Base-by-base conservation (phyloP, 2,113 vertebrate species). In the Cyprinodon variegatus region DNA sequence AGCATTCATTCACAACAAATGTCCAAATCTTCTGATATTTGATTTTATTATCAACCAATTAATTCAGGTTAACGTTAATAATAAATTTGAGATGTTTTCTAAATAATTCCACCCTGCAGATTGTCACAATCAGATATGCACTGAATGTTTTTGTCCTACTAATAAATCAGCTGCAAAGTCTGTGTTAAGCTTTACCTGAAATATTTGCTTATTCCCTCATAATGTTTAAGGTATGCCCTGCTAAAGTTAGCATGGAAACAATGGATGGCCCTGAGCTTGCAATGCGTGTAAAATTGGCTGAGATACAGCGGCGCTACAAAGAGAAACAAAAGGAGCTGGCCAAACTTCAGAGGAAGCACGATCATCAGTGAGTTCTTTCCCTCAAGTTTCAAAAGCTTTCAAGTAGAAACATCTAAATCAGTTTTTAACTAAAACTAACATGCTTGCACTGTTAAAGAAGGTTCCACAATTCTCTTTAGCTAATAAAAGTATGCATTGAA, bases 251-350 rank as follows among this genome's bases (percentile, higher is more conserved):
- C 84, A 97, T 98, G 61, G 98, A 98, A 79, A 94, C 92, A 71
- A 94, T 98, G 86, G 97, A 98, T 71, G 96, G 95, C 0, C 95
- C 96, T 77, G 98, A 99, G 91, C 93, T 99, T 79, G 96, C 95
- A 53, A 96, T 98, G 96, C 94, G 98, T 12, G 90, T 98, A 89
- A 96, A 94, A 79, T 83, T 99, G 88, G 97, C 96, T 0, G 97
- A 98, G 82, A 93, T 99, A 45, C 97, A 99, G 89, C 91, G 96
- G 20, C 94, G 95, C 72, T 98, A 98, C 92, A 98, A 97, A 92
- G 97, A 99, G 91, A 98, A 98, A 83, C 97, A 98, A 89, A 95
- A 96, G 65, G 97, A 99, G 90, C 92, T 98, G 77, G 96, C 94
- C 64, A 97, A 97, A 79, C 94, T 99, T 81, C 97, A 98, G 82